Base-by-base conservation (phyloP, 2,888 invertebrate genomes). In the Machimus rusticus region DNA sequence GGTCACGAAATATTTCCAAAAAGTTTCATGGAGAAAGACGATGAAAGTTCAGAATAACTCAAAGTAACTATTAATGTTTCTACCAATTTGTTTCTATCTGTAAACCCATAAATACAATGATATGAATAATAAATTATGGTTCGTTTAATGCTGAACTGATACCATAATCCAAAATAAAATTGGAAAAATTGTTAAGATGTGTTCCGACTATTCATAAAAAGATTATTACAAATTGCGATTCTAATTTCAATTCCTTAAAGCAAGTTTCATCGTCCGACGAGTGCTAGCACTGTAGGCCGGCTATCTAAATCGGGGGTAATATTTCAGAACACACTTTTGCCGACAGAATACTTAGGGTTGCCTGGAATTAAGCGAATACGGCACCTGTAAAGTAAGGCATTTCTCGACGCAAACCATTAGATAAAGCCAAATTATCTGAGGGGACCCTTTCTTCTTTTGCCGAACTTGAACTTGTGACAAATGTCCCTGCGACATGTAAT, bases 291-390 rank as follows among this genome's bases (percentile, higher is more conserved):
- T 37, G 19, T 37, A 57, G 23, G 46, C 31, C 51, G 34, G 84
- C 84, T 84, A 84, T 84, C 84, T 84, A 84, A 84, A 84, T 84
- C 74, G 66, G 14, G 5, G 39, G 66, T 37, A 66, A 84, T 84
- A 39, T 84, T 82, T 84, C 43, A 84, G 28, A 43, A n/a, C 23
- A 31, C 39, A 74, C 31, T 46, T 46, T 84, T 84, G 37, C 31
- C 46, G 79, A 51, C 79, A 31, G 51, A 51, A 31, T 79, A 79
- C 79, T 79, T 79, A 46, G 79, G 79, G 79, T 51, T 51, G 46
- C 51, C 5, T 28, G 16, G 78, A 78, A 78, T 78, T 78, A 78
- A 78, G 19, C 43, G 78, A 78, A 78, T 78, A 43, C 43, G 79
- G 79, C 51, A 79, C 79, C 79, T 79, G 79, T 79, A 79, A 79